phyloP scores from a whole-genome alignment of 2,888 invertebrate genomes.

The Cyrtodaria siliqua region DNA sequence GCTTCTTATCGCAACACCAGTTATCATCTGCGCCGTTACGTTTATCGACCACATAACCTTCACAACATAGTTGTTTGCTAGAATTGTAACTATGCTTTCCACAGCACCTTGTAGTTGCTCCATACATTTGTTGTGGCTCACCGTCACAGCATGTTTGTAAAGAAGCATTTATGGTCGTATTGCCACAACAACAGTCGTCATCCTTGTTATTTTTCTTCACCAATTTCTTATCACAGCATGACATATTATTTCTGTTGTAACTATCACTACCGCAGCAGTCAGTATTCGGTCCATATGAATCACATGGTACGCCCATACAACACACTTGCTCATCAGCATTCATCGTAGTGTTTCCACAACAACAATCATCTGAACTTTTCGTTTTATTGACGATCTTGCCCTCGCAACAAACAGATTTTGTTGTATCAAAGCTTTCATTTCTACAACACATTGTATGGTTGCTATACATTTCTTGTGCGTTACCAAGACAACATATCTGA shows the following conservation, averaged over 20 bases:
- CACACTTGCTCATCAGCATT: conserved; percentile 46
- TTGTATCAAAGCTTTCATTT: conserved; percentile 39
- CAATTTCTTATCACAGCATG: conserved; percentile 45
- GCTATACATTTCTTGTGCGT: conserved; percentile 23
- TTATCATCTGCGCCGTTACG: conserved; percentile 25
- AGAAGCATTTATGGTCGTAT: conserved; percentile 40
- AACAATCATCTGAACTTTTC: conserved; percentile 44
- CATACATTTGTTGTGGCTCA: conserved; percentile 19
- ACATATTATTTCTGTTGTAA: conserved; percentile 21
- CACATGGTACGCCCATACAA: conserved; percentile 24
- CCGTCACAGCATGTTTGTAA: conserved; percentile 45
- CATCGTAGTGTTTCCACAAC: conserved; percentile 48
- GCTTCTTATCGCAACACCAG: conserved; percentile 40
- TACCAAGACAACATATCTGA: conserved; percentile 47
- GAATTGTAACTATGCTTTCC: conserved; percentile 31
- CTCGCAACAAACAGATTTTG: conserved; percentile 48
- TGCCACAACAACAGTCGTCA: conserved; percentile 54
- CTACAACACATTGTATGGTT: conserved; percentile 45
- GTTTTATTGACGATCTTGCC: conserved; percentile 24
- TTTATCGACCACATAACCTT: conserved; percentile 29
- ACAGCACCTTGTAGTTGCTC: conserved; percentile 31
- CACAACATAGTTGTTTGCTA: conserved; percentile 28
- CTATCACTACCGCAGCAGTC: conserved; percentile 43
- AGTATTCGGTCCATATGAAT: conserved; percentile 29
- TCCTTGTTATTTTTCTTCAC: conserved; percentile 31